Percentiles rank a stretch among this genome's conserved stretches.
phyloP scores from a whole-genome alignment of 2,113 vertebrate species.

The Macquaria ambigua region DNA sequence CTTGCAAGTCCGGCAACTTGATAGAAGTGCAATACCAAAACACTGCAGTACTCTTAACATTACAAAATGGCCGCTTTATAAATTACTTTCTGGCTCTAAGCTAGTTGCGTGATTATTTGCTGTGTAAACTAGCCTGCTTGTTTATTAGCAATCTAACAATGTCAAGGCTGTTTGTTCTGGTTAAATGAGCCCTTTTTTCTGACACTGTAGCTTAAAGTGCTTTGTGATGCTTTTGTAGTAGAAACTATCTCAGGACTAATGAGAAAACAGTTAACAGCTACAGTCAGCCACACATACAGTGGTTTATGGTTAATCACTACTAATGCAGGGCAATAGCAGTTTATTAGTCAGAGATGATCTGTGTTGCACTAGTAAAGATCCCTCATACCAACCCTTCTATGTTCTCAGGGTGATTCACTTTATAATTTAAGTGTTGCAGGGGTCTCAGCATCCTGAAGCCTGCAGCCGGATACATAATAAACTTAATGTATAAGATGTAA shows the following conservation, averaged over 20 bases:
- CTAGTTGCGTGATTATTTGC: constrained; percentile 7
- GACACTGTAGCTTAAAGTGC: constrained; percentile 6
- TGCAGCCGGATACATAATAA: constrained; percentile 8
- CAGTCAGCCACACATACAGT: not conserved
- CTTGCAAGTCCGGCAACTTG: not conserved
- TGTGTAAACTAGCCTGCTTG: constrained; percentile 17
- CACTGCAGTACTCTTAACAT: not conserved
- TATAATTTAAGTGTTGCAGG: constrained; percentile 32
- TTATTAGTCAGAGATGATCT: constrained; percentile 36
- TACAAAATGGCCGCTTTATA: not conserved
- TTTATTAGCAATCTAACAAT: constrained; percentile 30
- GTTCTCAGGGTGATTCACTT: constrained; percentile 88
- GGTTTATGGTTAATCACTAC: constrained; percentile 14
- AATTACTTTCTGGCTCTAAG: constrained; percentile 21
- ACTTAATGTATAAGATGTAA: constrained; percentile 18
- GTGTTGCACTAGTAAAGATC: constrained; percentile 66
- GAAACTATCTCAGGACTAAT: not conserved
- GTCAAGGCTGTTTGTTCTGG: constrained; percentile 27
- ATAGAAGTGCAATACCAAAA: not conserved
- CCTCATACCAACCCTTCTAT: constrained; percentile 89
- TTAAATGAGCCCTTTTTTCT: constrained; percentile 9
- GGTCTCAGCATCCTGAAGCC: constrained; percentile 23
- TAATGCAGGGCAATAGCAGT: constrained; percentile 1
- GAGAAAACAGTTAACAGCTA: constrained; percentile 13
- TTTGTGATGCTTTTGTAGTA: not conserved